Conservation (phyloP, 2,888 invertebrate species). For the Agrochola lota region DNA sequence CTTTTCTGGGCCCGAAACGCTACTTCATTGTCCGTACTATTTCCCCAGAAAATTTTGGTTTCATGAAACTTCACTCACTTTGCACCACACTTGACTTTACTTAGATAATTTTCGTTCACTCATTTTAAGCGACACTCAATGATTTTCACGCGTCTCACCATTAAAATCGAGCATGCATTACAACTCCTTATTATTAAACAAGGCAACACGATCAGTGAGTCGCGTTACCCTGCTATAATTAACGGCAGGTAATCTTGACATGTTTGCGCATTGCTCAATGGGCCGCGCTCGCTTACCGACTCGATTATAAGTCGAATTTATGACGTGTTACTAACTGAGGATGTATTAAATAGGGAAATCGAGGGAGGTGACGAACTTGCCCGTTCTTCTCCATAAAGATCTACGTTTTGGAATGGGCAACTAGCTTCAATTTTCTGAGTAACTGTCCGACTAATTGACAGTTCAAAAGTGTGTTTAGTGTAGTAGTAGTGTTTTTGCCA, state of each 20-base stretch:
- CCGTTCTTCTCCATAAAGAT: no score
- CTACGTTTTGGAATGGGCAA: no score
- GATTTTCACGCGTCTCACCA: neutral
- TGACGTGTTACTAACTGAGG: constrained; percentile 47
- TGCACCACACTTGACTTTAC: neutral
- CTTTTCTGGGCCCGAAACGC: no score
- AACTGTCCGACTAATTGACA: no score
- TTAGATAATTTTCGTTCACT: neutral
- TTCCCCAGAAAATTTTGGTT: no score
- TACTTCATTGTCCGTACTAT: no score
- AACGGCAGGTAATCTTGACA: constrained; percentile 57
- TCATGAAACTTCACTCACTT: no score
- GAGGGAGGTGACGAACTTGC: no score
- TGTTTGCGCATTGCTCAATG: constrained; percentile 60
- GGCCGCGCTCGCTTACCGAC: constrained; percentile 38
- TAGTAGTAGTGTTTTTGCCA: no score
- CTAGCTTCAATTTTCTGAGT: no score
- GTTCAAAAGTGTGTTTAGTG: no score
- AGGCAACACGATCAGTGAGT: constrained; percentile 34
- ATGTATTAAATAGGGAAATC: constrained; percentile 15
- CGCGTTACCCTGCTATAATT: constrained; percentile 42
- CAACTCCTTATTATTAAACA: neutral
- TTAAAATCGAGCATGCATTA: neutral
- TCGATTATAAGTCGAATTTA: constrained; percentile 51
- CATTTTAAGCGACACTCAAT: neutral